These are phyloP conservation scores for Neolamprologus longior DNA, from an alignment of 2,113 vertebrate genomes.

Conservation along the genomic window DNA sequence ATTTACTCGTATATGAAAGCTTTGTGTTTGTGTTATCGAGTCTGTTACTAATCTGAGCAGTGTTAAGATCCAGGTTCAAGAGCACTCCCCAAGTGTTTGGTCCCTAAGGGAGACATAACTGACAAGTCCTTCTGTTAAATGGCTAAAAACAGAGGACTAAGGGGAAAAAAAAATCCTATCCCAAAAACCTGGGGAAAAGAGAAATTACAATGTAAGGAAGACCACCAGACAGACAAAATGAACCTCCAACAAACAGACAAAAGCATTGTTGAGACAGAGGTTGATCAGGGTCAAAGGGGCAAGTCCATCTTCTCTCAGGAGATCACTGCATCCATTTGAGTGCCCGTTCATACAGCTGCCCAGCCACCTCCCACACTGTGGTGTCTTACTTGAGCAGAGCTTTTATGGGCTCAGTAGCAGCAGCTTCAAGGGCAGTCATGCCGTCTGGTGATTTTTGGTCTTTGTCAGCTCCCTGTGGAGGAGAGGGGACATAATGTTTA, in stretches of 20 bases:
- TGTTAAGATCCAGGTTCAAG: slow-evolving; percentile 21
- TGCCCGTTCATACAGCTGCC: slow-evolving; percentile 58
- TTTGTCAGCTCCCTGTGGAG: slow-evolving; percentile 90
- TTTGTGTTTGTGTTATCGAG: slow-evolving; percentile 10
- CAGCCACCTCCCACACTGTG: neutral
- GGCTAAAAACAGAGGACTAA: slow-evolving; percentile 59
- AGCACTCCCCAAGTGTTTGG: slow-evolving; percentile 41
- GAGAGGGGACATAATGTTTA: slow-evolving; percentile 3
- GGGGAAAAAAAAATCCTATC: slow-evolving; percentile 57
- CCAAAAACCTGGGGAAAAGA: slow-evolving; percentile 43
- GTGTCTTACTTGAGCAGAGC: slow-evolving; percentile 84
- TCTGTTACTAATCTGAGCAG: slow-evolving; percentile 36
- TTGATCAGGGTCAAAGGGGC: slow-evolving; percentile 62
- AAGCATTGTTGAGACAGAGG: slow-evolving; percentile 83
- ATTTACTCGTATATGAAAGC: neutral
- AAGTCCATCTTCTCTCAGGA: slow-evolving; percentile 67
- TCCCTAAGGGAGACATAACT: slow-evolving; percentile 47
- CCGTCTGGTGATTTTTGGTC: slow-evolving; percentile 81
- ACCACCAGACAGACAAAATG: slow-evolving; percentile 51
- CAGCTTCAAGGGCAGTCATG: slow-evolving; percentile 79
- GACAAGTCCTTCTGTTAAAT: slow-evolving; percentile 38
- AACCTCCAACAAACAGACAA: slow-evolving; percentile 69
- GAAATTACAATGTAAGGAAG: slow-evolving; percentile 59
- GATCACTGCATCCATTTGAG: slow-evolving; percentile 64
- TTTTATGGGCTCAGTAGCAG: slow-evolving; percentile 83